phyloP scores from a whole-genome alignment of 2,888 invertebrate species.

The Agrotis exclamationis region DNA sequence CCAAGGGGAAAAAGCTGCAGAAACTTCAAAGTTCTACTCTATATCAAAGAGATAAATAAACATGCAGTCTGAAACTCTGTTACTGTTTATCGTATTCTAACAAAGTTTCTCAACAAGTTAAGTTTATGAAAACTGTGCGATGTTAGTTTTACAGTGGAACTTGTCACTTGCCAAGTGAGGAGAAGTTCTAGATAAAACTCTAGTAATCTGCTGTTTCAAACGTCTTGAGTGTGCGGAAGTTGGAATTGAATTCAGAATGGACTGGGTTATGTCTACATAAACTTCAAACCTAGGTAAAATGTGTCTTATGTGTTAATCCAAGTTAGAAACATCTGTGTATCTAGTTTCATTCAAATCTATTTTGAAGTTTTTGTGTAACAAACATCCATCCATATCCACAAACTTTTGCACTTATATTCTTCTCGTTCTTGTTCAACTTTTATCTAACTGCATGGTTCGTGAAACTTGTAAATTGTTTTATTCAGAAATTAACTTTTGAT shows the following conservation, averaged over 20 bases:
- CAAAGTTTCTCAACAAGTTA: constrained; percentile 19
- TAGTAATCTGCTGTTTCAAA: constrained; percentile 7
- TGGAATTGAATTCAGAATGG: constrained; percentile 39
- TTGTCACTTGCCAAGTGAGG: constrained; percentile 26
- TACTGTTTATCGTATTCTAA: constrained; percentile 30
- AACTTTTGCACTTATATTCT: too few species aligned
- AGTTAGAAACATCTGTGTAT: too few species aligned
- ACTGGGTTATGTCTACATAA: neutral
- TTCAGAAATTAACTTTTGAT: too few species aligned
- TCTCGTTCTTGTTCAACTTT: too few species aligned
- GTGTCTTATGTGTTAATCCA: too few species aligned
- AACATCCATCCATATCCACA: too few species aligned
- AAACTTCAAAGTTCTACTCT: neutral
- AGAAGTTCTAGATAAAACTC: constrained; percentile 39
- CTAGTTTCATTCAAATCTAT: too few species aligned
- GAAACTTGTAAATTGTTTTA: too few species aligned
- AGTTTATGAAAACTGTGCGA: constrained; percentile 16
- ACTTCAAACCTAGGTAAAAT: too few species aligned
- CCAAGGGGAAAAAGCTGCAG: neutral
- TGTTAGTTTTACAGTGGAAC: constrained; percentile 37
- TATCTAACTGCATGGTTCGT: too few species aligned
- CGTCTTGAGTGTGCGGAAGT: constrained; percentile 7
- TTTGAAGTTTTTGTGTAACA: too few species aligned
- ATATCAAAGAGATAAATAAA: constrained; percentile 3
- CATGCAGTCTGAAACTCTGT: neutral